phyloP scores from a whole-genome alignment of 2,888 invertebrate species.

The Polyploca ridens region DNA sequence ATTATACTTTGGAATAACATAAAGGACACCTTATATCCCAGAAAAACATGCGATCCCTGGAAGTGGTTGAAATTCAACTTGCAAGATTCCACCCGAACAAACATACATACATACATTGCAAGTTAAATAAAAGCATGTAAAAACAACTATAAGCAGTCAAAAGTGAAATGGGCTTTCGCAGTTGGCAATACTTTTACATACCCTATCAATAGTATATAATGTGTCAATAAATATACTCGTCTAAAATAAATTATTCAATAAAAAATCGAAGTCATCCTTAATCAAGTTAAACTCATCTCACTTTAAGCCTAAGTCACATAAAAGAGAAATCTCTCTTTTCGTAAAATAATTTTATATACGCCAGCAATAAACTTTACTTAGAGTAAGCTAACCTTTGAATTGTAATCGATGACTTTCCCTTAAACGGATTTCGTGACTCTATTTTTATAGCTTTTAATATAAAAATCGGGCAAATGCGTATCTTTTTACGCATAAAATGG shows the following conservation, averaged over 20 bases:
- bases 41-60: too few species aligned
- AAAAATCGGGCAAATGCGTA: conserved; percentile 13
- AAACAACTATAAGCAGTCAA: too few species aligned
- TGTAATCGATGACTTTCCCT: conserved; percentile 10
- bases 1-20: too few species aligned
- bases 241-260: not conserved
- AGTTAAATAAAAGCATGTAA: too few species aligned
- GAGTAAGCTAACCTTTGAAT: conserved; percentile 4
- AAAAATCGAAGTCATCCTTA: not conserved
- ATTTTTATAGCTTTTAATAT: conserved; percentile 3
- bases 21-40: too few species aligned
- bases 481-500: not conserved
- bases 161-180: too few species aligned
- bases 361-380: not conserved
- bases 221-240: not conserved
- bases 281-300: not conserved
- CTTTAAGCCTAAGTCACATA: not conserved
- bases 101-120: too few species aligned
- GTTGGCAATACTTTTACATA: too few species aligned
- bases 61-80: too few species aligned
- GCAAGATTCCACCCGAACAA: too few species aligned
- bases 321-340: not conserved
- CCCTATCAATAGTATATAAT: too few species aligned
- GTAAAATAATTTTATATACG: not conserved
- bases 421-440: conserved; percentile 16